Percentiles rank a stretch among this genome's conserved stretches.
phyloP scores from a whole-genome alignment of 2,797 vertebrate species.

The Paedocypris micromegethes region DNA sequence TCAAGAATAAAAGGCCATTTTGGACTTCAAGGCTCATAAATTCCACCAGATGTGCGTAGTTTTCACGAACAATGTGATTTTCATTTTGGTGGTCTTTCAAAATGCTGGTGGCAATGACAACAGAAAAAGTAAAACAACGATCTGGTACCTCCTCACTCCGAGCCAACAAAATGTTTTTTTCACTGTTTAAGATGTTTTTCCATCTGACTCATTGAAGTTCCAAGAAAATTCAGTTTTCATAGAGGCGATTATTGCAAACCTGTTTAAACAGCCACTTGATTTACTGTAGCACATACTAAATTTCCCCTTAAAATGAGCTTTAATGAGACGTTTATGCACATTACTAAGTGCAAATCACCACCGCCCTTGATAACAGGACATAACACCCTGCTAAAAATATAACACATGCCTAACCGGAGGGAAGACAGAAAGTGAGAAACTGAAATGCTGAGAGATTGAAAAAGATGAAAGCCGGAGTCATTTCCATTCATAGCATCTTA shows the following conservation, averaged over 20 bases:
- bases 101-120: not conserved
- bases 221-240: not conserved
- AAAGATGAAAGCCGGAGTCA: slow-evolving; percentile 23
- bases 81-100: not conserved
- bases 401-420: slow-evolving; percentile 23
- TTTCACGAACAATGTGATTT: not conserved
- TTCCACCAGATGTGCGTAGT: slow-evolving; percentile 30
- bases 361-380: slow-evolving; percentile 9
- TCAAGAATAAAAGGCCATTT: slow-evolving; percentile 8
- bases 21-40: slow-evolving; percentile 21
- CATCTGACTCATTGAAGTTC: not conserved
- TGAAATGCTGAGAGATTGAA: slow-evolving; percentile 27
- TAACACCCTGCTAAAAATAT: slow-evolving; percentile 36
- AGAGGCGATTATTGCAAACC: not conserved
- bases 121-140: slow-evolving; percentile 2
- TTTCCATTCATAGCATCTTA: slow-evolving; percentile 15
- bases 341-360: slow-evolving; percentile 9
- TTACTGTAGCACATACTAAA: not conserved
- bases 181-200: not conserved
- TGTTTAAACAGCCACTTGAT: not conserved
- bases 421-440: slow-evolving; percentile 28
- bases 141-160: not conserved
- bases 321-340: slow-evolving; percentile 17
- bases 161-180: not conserved
- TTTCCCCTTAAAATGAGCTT: not conserved